These are phyloP conservation scores for Drosophila arawakana DNA, from an alignment of 1,140 invertebrate species.

Conservation along the genomic window DNA sequence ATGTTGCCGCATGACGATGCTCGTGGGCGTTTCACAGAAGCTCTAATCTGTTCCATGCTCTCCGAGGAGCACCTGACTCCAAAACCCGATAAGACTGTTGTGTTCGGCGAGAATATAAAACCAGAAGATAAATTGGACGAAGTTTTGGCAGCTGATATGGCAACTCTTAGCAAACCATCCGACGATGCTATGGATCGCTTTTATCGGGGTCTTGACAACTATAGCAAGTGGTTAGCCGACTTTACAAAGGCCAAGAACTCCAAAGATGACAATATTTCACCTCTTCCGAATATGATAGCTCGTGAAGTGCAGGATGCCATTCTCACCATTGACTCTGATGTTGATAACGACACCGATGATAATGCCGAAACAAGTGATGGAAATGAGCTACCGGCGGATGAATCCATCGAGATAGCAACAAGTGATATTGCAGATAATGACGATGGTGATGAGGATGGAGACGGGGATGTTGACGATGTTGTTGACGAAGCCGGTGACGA, in stretches of 20 bases:
- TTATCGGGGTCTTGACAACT: slow-evolving; percentile 36
- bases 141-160: not conserved
- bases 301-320: not conserved
- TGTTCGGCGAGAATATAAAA: not conserved
- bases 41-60: slow-evolving; percentile 58
- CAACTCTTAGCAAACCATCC: not conserved
- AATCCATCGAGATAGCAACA: not conserved
- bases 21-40: slow-evolving; percentile 32
- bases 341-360: slow-evolving; percentile 5
- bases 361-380: not conserved
- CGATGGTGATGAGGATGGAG: slow-evolving; percentile 4
- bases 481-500: not conserved
- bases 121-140: not conserved
- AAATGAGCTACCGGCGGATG: not conserved
- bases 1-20: not conserved
- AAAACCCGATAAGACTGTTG: not conserved
- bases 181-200: slow-evolving; percentile 29
- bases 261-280: not conserved
- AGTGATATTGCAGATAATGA: not conserved
- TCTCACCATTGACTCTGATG: not conserved
- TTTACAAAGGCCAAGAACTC: slow-evolving; percentile 8
- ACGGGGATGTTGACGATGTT: not conserved
- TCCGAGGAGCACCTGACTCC: slow-evolving; percentile 36
- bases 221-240: slow-evolving; percentile 8
- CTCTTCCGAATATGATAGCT: slow-evolving; percentile 1